Evolutionary conservation across 2,797 vertebrate genomes (phyloP).

Genomic region (Monodelphis domestica): DNA sequence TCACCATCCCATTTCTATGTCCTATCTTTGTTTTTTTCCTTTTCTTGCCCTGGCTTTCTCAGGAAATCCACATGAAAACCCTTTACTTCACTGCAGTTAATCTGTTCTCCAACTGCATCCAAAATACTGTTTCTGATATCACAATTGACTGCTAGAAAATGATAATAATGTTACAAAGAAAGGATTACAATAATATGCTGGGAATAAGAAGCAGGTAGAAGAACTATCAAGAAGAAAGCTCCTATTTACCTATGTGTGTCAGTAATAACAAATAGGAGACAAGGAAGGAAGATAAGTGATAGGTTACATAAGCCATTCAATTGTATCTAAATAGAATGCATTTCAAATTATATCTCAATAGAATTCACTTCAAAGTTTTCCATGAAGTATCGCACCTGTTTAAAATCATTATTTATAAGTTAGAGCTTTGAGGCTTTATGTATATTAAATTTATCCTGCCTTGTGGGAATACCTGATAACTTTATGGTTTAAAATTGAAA

Average conservation of each 20-base stretch:
- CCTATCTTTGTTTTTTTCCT: slow-evolving; percentile 8
- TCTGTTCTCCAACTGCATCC: slow-evolving; percentile 65
- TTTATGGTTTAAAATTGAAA: background rate
- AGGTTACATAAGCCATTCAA: slow-evolving; percentile 23
- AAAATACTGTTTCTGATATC: slow-evolving; percentile 69
- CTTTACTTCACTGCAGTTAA: slow-evolving; percentile 63
- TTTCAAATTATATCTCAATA: background rate
- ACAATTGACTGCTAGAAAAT: slow-evolving; percentile 73
- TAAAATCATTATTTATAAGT: background rate
- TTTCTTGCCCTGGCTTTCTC: background rate
- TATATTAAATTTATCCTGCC: background rate
- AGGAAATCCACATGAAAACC: slow-evolving; percentile 61
- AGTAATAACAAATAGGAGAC: slow-evolving; percentile 24
- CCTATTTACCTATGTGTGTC: slow-evolving; percentile 48
- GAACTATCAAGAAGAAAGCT: slow-evolving; percentile 23
- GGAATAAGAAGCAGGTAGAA: slow-evolving; percentile 42
- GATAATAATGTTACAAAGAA: slow-evolving; percentile 64
- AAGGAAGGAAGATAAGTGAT: background rate
- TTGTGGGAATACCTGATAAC: background rate
- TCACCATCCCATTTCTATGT: slow-evolving; percentile 30
- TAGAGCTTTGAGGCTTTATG: slow-evolving; percentile 15
- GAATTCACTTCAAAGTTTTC: slow-evolving; percentile 14
- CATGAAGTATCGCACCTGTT: background rate
- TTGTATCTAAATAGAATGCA: slow-evolving; percentile 2
- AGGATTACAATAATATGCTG: slow-evolving; percentile 62